Evolutionary conservation across 2,113 vertebrate genomes (phyloP).

Genomic region (Eolophus roseicapilla): DNA sequence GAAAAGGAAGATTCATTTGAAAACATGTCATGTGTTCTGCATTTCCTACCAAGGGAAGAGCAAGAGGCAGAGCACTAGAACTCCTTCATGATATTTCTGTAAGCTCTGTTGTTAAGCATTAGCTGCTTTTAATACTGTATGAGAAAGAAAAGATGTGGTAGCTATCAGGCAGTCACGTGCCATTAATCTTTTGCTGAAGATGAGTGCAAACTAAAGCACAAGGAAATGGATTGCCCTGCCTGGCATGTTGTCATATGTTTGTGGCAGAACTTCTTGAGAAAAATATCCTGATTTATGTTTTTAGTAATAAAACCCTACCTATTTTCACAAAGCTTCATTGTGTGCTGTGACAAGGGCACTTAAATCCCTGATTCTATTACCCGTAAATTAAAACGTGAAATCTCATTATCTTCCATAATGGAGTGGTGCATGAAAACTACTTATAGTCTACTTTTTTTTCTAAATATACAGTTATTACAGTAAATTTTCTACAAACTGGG

Average conservation of each 20-base stretch:
- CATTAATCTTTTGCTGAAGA: not conserved
- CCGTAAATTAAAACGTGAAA: conserved; percentile 15
- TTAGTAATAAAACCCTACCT: not conserved
- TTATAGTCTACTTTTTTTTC: not conserved
- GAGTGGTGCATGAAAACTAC: not conserved
- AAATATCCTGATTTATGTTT: not conserved
- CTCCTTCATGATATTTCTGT: not conserved
- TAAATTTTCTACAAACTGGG: not conserved
- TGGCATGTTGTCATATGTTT: not conserved
- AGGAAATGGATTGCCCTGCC: not conserved
- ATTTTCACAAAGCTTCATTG: not conserved
- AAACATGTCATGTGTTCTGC: not conserved
- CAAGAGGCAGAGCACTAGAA: not conserved
- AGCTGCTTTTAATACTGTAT: not conserved
- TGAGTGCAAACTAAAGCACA: not conserved
- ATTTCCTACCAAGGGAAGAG: not conserved
- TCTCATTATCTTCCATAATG: not conserved
- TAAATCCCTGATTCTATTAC: conserved; percentile 4
- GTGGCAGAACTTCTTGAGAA: not conserved
- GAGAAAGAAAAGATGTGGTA: not conserved
- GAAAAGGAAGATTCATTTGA: not conserved
- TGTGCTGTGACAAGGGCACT: conserved; percentile 16
- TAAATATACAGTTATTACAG: not conserved
- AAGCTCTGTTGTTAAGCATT: not conserved
- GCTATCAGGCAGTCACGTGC: not conserved